These are phyloP conservation scores for Atta texana DNA, from an alignment of 1,140 invertebrate genomes.

Conservation along the genomic window DNA sequence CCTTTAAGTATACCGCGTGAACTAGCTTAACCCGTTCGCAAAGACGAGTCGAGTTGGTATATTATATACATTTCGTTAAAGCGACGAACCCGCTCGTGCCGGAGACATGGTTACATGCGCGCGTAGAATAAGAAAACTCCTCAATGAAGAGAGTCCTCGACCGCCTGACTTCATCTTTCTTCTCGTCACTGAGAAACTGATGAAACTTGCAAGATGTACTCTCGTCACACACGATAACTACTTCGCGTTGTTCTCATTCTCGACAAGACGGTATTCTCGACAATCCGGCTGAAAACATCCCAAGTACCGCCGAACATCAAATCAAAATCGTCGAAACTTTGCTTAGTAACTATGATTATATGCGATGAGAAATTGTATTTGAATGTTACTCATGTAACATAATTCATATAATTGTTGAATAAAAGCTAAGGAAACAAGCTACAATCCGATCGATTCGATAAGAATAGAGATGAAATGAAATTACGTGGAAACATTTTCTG, in stretches of 20 bases:
- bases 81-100: constrained; percentile 14
- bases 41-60: constrained; percentile 67
- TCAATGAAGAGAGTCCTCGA: constrained; percentile 29
- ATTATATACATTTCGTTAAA: constrained; percentile 77
- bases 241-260: background rate
- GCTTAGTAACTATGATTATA: background rate
- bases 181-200: background rate
- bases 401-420: background rate
- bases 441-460: background rate
- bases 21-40: background rate
- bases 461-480: background rate
- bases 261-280: background rate
- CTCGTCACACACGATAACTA: constrained; percentile 22
- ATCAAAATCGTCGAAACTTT: constrained; percentile 28
- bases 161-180: background rate
- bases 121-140: constrained; percentile 52
- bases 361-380: background rate
- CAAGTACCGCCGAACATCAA: background rate
- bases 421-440: background rate
- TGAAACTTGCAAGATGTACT: constrained; percentile 30
- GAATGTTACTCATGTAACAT: background rate
- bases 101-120: background rate
- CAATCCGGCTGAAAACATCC: background rate
- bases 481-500: background rate
- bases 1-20: constrained; percentile 18